Evolutionary conservation across 2,797 vertebrate species (phyloP), one percentile per base, ranked within the genome.

Genomic region (Champsocephalus gunnari): DNA sequence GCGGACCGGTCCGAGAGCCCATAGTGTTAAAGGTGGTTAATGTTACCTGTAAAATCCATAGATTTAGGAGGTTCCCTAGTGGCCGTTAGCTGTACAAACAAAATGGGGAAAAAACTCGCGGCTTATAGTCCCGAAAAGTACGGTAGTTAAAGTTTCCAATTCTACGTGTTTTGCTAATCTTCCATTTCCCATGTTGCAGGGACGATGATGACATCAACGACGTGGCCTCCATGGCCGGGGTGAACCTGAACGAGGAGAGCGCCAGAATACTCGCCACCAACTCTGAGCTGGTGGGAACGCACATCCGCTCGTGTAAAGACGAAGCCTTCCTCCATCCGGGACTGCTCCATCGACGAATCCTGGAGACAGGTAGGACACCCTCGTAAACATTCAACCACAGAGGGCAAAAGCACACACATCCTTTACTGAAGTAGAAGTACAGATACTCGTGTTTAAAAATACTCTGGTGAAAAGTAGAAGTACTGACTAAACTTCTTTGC

Each of bases 191-290:
- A 3, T 24, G 16, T 72, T 83, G 51, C 86, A 97, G 96, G 91
- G 96, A 97, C 16, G 96, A 97, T 0, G 96, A 97, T 17, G 96
- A 97, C 92, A 96, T 97, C 87, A 97, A 96, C n/a, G 96, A 97
- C 17, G 96, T 97, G 81, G 94, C 96, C 19, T 96, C 96, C 75
- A 96, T 97, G 96, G 96, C 96, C 21, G 96, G 96, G 0, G 95
- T 97, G 67, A 97, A 97, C 85, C 92, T 97, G 73, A 96, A 92
- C n/a, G 96, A 97, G 87, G 96, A 97, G 90, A 97, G 93, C 43
- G 96, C 96, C 3, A 92, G 95, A 75, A 96, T 97, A 90, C 87
- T 97, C 72, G 96, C 96, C 49, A 93, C 95, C 80, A 96, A 95
- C 92, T 97, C 96, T 0, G 95, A 96, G 77, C 90, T 97, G 68